A percentile compares a stretch with the other conserved stretches of the same genome.
Evolutionary conservation across 2,113 vertebrate species (phyloP).

Genomic region (Sorex fumeus): DNA sequence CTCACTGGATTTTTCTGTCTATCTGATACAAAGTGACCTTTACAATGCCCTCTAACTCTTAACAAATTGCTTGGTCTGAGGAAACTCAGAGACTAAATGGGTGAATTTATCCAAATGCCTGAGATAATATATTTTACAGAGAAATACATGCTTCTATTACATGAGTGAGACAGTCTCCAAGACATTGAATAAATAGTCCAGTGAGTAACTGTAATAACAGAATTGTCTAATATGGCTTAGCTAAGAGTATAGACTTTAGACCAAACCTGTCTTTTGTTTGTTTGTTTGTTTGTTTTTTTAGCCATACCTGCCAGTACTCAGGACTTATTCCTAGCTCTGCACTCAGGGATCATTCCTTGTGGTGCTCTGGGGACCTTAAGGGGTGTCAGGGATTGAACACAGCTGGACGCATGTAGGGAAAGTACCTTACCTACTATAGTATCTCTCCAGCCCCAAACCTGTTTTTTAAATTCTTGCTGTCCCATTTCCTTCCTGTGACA

Average conservation of each 20-base stretch:
- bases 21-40: constrained; percentile 32
- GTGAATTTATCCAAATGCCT: constrained; percentile 41
- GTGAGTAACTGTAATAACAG: background rate
- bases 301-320: too few species aligned
- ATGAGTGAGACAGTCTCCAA: constrained; percentile 25
- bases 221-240: background rate
- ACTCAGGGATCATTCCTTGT: too few species aligned
- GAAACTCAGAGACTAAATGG: constrained; percentile 20
- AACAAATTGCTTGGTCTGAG: background rate
- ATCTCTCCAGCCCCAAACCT: too few species aligned
- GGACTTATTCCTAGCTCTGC: too few species aligned
- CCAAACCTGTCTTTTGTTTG: constrained; percentile 38
- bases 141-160: constrained; percentile 34
- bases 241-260: constrained; percentile 50
- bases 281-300: too few species aligned
- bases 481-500: constrained; percentile 19
- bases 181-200: constrained; percentile 44
- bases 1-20: constrained; percentile 29
- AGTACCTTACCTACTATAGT: too few species aligned
- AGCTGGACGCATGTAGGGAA: too few species aligned
- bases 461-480: constrained; percentile 38
- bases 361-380: too few species aligned
- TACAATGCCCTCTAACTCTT: background rate
- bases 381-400: too few species aligned
- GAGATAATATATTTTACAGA: background rate